Base-by-base conservation (phyloP, 2,797 vertebrate species). In the Linurgus olivaceus region DNA sequence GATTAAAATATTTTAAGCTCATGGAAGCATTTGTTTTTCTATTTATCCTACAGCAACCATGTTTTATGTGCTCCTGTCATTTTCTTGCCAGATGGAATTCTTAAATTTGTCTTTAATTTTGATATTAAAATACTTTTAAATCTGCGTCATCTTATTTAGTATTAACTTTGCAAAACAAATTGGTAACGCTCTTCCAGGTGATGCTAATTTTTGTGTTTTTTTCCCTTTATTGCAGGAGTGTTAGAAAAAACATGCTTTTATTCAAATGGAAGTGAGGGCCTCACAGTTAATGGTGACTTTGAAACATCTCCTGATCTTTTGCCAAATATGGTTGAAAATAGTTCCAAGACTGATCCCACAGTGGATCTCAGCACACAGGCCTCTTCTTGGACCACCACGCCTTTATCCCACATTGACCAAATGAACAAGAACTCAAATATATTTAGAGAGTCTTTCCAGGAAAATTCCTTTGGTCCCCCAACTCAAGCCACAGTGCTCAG, bases 211-310 rank as follows among this genome's bases (percentile, higher is more conserved):
- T 47, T 17, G 6, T 80, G 26, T 65, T 77, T 70, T 77, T 76
- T 28, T 2, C 17, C 44, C 71, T 93, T 26, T 94, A 63, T 90
- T 97, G 44, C 90, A 99, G 98, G 98, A 71, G 96, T 98, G 28
- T 93, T 98, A 88, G 98, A 98, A 86, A 98, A 98, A 89, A 94
- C 95, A 37, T 97, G 98, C 83, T 96, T 98, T 94, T 97, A 97
- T 86, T 96, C 97, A 84, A 98, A 98, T 76, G 97, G 93, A 62
- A 98, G 96, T 55, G 96, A 98, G 29, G 74, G 94, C 40, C 68
- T 98, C n/a, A 91, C 95, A 47, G 93, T 95, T 44, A 96, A 96
- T 13, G 79, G 96, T 71, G 91, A 95, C 74, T 85, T 92, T n/a
- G 94, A 93, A 86, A 88, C 48, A 7, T 81, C 97, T 76, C 88